Evolutionary conservation across 2,888 invertebrate species (phyloP).

Genomic region (Caenorhabditis macrosperma): DNA sequence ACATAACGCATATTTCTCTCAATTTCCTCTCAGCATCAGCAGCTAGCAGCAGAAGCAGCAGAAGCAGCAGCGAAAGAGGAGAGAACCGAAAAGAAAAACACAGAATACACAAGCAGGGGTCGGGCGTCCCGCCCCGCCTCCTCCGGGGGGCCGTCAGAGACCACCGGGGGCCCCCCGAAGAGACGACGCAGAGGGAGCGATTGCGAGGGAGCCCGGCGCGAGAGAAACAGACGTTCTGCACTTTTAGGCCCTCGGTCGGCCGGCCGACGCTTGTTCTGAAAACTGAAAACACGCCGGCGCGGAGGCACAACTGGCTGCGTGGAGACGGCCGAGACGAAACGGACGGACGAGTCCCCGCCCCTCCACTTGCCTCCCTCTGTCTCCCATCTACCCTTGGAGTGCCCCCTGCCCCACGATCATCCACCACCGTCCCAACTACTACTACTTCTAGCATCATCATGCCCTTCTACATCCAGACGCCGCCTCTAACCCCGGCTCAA

Average conservation of each 20-base stretch:
- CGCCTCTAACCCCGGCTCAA: conserved; percentile 52
- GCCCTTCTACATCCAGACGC: conserved; percentile 62
- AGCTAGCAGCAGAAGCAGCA: too few relatives aligned
- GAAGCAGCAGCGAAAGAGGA: conserved; percentile 4
- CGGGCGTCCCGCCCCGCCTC: not conserved
- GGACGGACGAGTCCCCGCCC: conserved; percentile 17
- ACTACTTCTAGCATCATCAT: too few relatives aligned
- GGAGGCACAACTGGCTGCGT: too few relatives aligned
- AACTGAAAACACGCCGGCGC: conserved; percentile 26
- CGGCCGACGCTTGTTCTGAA: conserved; percentile 27
- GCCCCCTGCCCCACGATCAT: too few relatives aligned
- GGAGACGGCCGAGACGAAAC: conserved; percentile 16
- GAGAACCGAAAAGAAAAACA: conserved; percentile 25
- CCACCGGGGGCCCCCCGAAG: not conserved
- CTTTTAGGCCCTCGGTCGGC: conserved; percentile 26
- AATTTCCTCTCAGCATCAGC: conserved; percentile 18
- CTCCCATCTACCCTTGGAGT: conserved; percentile 22
- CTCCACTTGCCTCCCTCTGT: not conserved
- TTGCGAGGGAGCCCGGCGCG: conserved; percentile 12
- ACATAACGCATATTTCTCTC: conserved; percentile 9
- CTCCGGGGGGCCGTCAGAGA: not conserved
- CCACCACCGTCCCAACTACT: not conserved
- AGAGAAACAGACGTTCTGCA: conserved; percentile 32
- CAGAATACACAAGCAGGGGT: conserved; percentile 44
- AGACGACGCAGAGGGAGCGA: too few relatives aligned